Base-by-base conservation (phyloP, 2,888 invertebrate species). In the Leptinotarsa rubiginosa region DNA sequence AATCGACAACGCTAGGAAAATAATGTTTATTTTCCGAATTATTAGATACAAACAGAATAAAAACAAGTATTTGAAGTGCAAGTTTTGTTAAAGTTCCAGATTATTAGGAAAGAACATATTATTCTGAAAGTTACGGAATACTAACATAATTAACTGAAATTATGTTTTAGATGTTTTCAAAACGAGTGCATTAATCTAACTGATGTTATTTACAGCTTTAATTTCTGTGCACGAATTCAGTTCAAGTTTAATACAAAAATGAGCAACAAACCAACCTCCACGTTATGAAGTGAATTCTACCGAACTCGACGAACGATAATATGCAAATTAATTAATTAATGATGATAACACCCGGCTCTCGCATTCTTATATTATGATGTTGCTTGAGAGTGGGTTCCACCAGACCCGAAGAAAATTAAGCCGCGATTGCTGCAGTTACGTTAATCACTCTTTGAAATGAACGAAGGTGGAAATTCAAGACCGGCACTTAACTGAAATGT, bases 261-360 rank as follows among this genome's bases (percentile, higher is more conserved):
- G 10, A 41, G 41, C 41, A 41, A 41, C 41, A 41, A 41, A 41
- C 41, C 41, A 41, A 41, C 41, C 2, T 0, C 41, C 12, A 41
- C 10, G 10, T 41, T 41, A 41, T 41, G 10, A 10, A 41, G 41
- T 41, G 41, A 41, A 41, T 41, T 41, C 10, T 3, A 41, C 41
- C 41, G 41, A 41, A 41, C 41, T 41, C 41, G 0, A 41, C 41
- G 41, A 41, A 41, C 41, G 41, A 50, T 50, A 50, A 50, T 50
- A 50, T 50, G 50, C 50, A n/a, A 50, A 16, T 50, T n/a, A 50
- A 50, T 50, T 50, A 41, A 50, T 50, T 50, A 41, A 50, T 50
- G 50, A 13, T 50, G 15, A 50, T 16, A 16, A 50, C n/a, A 50
- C 50, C n/a, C 16, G 50, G 15, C n/a, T 50, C n/a, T 16, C 16